These are phyloP conservation scores for Tiliacea citrago DNA, from an alignment of 2,888 invertebrate species.

Conservation along the genomic window DNA sequence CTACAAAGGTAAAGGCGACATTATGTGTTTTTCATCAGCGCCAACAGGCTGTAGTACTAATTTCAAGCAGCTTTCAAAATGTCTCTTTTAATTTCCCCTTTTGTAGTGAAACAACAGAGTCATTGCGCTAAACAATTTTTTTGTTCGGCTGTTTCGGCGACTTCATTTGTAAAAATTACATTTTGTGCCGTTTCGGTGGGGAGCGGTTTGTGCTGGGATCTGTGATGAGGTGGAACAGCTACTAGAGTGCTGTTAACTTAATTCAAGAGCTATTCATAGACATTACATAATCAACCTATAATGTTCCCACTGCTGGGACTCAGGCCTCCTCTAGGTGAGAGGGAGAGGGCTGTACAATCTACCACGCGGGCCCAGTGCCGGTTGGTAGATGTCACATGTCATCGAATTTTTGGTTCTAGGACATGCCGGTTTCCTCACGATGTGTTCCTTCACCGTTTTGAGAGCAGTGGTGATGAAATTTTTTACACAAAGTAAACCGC, in stretches of 20 bases:
- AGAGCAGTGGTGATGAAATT: too few relatives aligned
- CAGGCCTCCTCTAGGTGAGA: too few relatives aligned
- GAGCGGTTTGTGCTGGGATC: not conserved
- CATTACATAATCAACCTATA: too few relatives aligned
- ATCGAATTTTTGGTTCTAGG: too few relatives aligned
- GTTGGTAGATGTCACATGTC: too few relatives aligned
- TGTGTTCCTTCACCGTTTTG: too few relatives aligned
- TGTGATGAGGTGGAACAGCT: slow-evolving; percentile 1
- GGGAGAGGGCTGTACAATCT: too few relatives aligned
- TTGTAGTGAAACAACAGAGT: slow-evolving; percentile 71
- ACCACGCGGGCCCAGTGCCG: too few relatives aligned
- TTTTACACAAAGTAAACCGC: too few relatives aligned
- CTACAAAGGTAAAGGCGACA: slow-evolving; percentile 57
- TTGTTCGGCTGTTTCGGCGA: slow-evolving; percentile 68
- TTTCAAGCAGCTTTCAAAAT: slow-evolving; percentile 66
- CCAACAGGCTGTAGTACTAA: slow-evolving; percentile 61
- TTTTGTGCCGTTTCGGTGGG: slow-evolving; percentile 53
- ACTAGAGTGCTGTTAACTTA: not conserved
- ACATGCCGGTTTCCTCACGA: too few relatives aligned
- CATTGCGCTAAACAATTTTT: slow-evolving; percentile 72
- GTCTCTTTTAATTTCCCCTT: slow-evolving; percentile 73
- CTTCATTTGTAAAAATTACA: slow-evolving; percentile 79
- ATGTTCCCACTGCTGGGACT: too few relatives aligned
- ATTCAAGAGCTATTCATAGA: not conserved
- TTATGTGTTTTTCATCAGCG: slow-evolving; percentile 65